Percentiles rank a stretch among this genome's conserved stretches.
Evolutionary conservation across 2,797 vertebrate genomes (phyloP).

Genomic region (Falco cherrug): DNA sequence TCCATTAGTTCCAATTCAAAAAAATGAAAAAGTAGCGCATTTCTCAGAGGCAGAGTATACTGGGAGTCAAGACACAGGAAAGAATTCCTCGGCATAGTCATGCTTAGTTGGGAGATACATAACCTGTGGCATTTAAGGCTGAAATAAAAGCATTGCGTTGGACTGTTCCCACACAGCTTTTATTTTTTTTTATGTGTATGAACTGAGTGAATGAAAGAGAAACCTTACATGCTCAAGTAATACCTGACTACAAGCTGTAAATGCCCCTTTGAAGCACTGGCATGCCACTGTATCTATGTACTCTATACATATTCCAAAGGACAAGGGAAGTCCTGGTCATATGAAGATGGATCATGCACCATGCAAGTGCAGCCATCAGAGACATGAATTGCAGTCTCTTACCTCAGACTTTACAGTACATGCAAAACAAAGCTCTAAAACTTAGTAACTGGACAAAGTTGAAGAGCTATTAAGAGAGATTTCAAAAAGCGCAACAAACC

Average conservation of each 20-base stretch:
- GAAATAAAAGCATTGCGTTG: background rate
- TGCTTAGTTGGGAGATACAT: background rate
- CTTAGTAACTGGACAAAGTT: background rate
- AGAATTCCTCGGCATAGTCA: background rate
- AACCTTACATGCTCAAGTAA: background rate
- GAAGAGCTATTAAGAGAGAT: background rate
- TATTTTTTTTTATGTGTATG: background rate
- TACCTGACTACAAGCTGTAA: background rate
- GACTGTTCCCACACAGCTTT: background rate
- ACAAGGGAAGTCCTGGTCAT: background rate
- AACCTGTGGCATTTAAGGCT: background rate
- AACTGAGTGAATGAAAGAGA: background rate
- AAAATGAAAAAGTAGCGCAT: background rate
- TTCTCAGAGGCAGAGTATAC: background rate
- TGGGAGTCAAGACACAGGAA: background rate
- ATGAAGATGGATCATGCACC: background rate
- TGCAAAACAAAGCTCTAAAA: background rate
- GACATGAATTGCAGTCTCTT: background rate
- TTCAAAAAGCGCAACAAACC: background rate
- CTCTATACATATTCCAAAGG: background rate
- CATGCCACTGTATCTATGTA: background rate
- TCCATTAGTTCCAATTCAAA: constrained; percentile 5
- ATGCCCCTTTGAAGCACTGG: background rate
- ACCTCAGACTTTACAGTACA: background rate
- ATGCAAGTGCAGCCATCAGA: background rate